These are phyloP conservation scores for Rhizomys pruinosus DNA, from an alignment of 2,113 vertebrate genomes.

Conservation along the genomic window DNA sequence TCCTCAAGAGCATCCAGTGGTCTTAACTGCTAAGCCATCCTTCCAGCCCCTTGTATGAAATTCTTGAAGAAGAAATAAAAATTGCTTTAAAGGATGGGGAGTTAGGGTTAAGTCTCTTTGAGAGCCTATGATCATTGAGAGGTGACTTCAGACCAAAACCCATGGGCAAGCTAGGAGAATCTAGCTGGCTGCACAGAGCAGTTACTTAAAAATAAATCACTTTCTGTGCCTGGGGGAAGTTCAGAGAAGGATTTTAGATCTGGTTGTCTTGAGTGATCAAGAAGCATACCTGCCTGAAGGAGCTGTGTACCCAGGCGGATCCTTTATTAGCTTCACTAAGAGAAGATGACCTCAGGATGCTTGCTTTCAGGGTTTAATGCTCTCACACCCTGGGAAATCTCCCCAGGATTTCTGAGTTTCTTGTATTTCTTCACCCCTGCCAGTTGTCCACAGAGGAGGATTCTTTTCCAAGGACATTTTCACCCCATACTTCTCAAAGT, in stretches of 20 bases:
- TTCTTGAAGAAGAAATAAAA: too few relatives aligned
- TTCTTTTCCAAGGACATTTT: too few relatives aligned
- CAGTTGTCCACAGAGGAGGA: not conserved
- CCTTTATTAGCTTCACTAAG: not conserved
- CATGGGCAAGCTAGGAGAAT: not conserved
- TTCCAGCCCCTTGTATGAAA: too few relatives aligned
- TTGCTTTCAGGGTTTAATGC: slow-evolving; percentile 28
- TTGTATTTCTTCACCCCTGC: not conserved
- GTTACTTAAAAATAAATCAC: not conserved
- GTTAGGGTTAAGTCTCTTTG: not conserved
- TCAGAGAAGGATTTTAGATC: not conserved
- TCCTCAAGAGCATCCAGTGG: too few relatives aligned
- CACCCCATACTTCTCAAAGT: too few relatives aligned
- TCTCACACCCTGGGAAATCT: not conserved
- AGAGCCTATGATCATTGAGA: not conserved
- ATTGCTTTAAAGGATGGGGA: not conserved
- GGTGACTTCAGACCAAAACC: not conserved
- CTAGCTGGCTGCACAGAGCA: not conserved
- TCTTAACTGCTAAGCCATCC: too few relatives aligned
- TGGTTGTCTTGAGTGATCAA: slow-evolving; percentile 31
- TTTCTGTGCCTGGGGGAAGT: not conserved
- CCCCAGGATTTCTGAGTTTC: not conserved
- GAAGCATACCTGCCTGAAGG: not conserved
- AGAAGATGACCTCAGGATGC: not conserved
- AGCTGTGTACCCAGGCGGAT: slow-evolving; percentile 36